phyloP scores from a whole-genome alignment of 2,888 invertebrate species.

The Celastrina argiolus region DNA sequence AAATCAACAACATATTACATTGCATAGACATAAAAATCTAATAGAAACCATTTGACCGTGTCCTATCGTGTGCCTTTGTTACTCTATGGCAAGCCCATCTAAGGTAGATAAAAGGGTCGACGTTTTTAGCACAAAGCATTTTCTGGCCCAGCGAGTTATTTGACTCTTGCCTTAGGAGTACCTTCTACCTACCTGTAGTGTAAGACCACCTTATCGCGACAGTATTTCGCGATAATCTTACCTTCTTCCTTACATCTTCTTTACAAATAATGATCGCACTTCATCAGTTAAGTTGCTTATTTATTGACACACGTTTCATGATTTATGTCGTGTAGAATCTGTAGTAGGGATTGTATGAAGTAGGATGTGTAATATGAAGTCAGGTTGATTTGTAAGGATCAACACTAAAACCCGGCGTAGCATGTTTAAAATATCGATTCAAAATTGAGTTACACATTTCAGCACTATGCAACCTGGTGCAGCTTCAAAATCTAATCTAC shows the following conservation, averaged over 20 bases:
- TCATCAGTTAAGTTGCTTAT: background rate
- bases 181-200: background rate
- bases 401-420: too few species aligned
- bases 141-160: constrained; percentile 71
- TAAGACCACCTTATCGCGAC: background rate
- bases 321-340: too few species aligned
- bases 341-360: too few species aligned
- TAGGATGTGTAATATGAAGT: too few species aligned
- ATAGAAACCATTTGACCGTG: background rate
- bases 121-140: constrained; percentile 76
- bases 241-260: constrained; percentile 28
- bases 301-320: too few species aligned
- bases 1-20: too few species aligned
- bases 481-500: too few species aligned
- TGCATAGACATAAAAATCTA: background rate
- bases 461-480: too few species aligned
- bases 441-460: too few species aligned
- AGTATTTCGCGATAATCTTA: background rate
- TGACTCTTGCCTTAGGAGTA: constrained; percentile 66
- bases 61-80: constrained; percentile 18
- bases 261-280: constrained; percentile 60
- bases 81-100: constrained; percentile 65
- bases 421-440: too few species aligned
- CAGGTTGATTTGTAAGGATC: too few species aligned
- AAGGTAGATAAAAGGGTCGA: constrained; percentile 70